Base-by-base conservation (phyloP, 2,797 vertebrate species). In the Phrynocephalus forsythii region DNA sequence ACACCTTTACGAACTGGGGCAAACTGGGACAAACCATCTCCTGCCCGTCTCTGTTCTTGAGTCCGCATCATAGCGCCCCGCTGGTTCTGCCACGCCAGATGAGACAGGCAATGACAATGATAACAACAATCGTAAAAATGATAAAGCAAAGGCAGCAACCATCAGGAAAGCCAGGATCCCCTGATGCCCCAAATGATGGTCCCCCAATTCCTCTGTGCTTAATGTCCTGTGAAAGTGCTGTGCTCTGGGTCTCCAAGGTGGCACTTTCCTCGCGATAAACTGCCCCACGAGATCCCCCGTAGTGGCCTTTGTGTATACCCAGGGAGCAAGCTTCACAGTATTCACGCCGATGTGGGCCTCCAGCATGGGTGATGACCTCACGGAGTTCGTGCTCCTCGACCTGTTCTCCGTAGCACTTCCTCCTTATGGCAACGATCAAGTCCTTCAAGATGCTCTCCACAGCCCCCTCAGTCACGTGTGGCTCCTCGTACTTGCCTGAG, bases 321-420 rank as follows among this genome's bases (percentile, higher is more conserved):
- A 94, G 91, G 67, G 90, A 87, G 86, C 94, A 95, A 73, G 94
- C 94, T 84, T 95, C 94, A 18, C 94, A 95, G 82, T 91, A 92
- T 63, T 94, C 89, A 0, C 89, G 60, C 69, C 1, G 26, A 28
- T 85, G 87, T 0, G 87, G 83, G 5, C 77, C 87, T 2, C 20
- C 26, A 3, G 5, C 1, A 3, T 26, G n/a, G 11, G 5, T 5
- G 2, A n/a, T 8, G 3, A 73, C 66, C 24, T 50, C 9, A 5
- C n/a, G 22, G 10, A 72, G 28, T 44, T 85, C 33, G 3, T 3
- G 22, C 4, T 92, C 92, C 38, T 92, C 93, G 0, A 93, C 85
- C 0, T 22, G 67, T 82, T 95, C 94, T 0, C 91, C 91, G 0
- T 95, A 95, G 92, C 94, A 95, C 84, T 94, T 94, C 90, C 94